phyloP scores from a whole-genome alignment of 2,888 invertebrate genomes.

The Ceriagrion tenellum region DNA sequence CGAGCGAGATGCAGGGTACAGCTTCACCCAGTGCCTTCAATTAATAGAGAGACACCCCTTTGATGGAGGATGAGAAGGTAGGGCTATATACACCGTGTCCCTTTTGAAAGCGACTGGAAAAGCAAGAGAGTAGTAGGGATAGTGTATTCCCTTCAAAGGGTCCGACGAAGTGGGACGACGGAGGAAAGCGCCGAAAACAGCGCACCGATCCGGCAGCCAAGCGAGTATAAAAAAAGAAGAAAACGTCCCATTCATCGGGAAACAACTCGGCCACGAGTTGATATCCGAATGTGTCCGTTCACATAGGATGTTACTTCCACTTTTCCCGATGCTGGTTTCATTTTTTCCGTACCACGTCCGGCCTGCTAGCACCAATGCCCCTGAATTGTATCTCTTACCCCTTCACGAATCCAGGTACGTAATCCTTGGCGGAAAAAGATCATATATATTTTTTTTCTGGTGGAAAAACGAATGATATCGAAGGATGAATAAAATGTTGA shows the following conservation, averaged over 20 bases:
- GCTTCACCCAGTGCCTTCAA: neutral
- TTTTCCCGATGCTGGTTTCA: neutral
- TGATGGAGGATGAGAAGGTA: neutral
- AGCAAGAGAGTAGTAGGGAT: neutral
- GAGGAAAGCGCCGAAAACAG: neutral
- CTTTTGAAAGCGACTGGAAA: neutral
- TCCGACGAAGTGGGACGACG: neutral
- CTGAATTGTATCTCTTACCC: neutral
- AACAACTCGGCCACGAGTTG: neutral
- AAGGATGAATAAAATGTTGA: too few relatives aligned
- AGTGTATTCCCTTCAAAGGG: neutral
- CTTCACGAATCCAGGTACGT: neutral
- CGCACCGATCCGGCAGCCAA: neutral
- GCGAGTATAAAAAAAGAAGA: too few relatives aligned
- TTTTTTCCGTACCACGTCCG: neutral
- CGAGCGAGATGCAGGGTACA: neutral
- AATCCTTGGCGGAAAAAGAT: too few relatives aligned
- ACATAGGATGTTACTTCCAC: neutral
- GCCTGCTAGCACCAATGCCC: neutral
- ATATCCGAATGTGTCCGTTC: neutral
- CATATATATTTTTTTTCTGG: too few relatives aligned
- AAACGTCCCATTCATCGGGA: neutral
- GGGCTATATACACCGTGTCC: neutral
- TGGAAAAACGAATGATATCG: too few relatives aligned
- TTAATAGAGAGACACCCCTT: neutral